Conservation (phyloP, 2,113 vertebrate genomes). For the Saiga tatarica region DNA sequence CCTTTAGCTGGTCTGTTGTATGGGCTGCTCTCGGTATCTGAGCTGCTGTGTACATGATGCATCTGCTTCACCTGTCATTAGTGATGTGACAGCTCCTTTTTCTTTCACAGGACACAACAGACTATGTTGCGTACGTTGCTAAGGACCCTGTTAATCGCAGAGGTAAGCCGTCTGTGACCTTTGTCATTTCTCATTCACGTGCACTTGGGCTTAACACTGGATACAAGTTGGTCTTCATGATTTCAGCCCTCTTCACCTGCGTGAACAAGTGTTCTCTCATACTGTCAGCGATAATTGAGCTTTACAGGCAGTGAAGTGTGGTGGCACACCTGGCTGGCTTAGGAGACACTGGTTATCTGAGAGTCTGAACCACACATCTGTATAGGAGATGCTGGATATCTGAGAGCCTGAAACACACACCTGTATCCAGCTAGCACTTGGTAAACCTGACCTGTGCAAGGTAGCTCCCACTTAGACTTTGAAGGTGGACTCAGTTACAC, state of each 20-base stretch:
- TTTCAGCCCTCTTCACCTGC: background rate
- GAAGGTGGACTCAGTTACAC: background rate
- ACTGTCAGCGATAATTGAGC: background rate
- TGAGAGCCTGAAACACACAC: background rate
- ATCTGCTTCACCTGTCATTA: background rate
- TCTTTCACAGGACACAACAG: slow-evolving; percentile 92
- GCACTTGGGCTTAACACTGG: background rate
- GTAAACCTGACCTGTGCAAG: background rate
- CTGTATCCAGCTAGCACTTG: no score
- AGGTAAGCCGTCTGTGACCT: slow-evolving; percentile 84
- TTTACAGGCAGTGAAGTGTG: background rate
- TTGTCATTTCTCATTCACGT: background rate
- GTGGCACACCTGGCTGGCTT: background rate
- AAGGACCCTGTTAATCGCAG: slow-evolving; percentile 98
- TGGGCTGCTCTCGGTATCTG: background rate
- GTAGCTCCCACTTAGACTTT: background rate
- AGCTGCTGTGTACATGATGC: background rate
- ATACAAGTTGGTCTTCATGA: background rate
- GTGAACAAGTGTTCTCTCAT: accelerated
- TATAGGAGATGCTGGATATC: background rate
- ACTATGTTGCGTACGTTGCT: slow-evolving; percentile 97
- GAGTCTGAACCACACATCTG: background rate
- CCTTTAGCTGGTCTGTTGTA: background rate
- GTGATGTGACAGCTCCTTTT: background rate
- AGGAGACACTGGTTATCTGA: background rate